Percentiles rank a stretch among this genome's conserved stretches.
These are phyloP conservation scores for Cerceris rybyensis DNA, from an alignment of 2,888 invertebrate genomes.

Conservation along the genomic window DNA sequence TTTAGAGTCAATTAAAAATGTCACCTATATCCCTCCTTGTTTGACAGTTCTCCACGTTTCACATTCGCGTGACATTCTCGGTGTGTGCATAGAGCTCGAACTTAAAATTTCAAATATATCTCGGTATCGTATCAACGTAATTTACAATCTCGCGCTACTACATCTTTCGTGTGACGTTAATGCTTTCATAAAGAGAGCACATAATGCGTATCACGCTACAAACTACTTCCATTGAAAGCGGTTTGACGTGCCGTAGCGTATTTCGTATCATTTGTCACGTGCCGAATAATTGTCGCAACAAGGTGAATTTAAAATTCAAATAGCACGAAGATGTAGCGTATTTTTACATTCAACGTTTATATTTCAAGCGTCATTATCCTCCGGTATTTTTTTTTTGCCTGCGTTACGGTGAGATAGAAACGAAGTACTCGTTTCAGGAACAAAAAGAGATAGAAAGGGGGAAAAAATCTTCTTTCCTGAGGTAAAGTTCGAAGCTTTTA, in stretches of 20 bases:
- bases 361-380: too few species aligned
- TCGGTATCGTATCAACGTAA: neutral
- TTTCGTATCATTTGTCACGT: neutral
- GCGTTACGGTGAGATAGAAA: too few species aligned
- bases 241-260: neutral
- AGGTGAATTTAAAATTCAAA: too few species aligned
- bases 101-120: constrained; percentile 1
- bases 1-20: neutral
- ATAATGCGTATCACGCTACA: constrained; percentile 2
- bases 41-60: neutral
- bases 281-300: neutral
- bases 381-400: too few species aligned
- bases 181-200: neutral
- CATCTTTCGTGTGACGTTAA: neutral
- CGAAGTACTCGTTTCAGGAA: too few species aligned
- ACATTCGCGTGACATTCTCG: neutral
- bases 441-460: too few species aligned
- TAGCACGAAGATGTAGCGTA: too few species aligned
- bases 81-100: neutral
- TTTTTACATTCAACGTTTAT: too few species aligned
- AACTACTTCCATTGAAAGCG: neutral
- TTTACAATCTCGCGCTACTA: constrained; percentile 4
- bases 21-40: neutral
- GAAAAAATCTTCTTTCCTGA: too few species aligned
- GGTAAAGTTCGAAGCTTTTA: neutral